Conservation (phyloP, 35 echinoderm and acorn worm genomes). For the Lytechinus pictus region DNA sequence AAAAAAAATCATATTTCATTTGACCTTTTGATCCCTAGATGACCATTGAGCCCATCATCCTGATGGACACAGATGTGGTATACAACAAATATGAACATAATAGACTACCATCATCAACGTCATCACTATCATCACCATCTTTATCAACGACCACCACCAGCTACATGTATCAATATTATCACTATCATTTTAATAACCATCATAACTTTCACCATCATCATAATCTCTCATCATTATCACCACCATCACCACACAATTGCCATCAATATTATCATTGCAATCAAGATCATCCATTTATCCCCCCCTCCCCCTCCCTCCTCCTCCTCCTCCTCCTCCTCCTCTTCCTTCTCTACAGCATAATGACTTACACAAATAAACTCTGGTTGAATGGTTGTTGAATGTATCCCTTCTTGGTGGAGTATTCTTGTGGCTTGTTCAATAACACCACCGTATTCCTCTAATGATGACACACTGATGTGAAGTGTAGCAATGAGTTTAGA, state of each 20-base stretch:
- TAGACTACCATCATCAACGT: neutral
- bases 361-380: slow-evolving; percentile 86
- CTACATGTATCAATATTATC: neutral
- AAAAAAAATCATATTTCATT: too few relatives aligned
- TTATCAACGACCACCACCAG: neutral
- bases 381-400: slow-evolving; percentile 95
- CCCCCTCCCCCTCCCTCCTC: too few relatives aligned
- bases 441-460: slow-evolving; percentile 67
- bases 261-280: neutral
- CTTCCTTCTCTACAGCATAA: neutral
- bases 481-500: slow-evolving; percentile 85
- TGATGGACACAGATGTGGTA: too few relatives aligned
- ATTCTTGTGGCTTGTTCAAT: slow-evolving; percentile 72
- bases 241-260: neutral
- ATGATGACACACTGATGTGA: slow-evolving; percentile 66
- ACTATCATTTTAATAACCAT: neutral
- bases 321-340: too few relatives aligned
- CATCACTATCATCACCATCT: neutral
- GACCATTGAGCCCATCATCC: too few relatives aligned
- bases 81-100: too few relatives aligned
- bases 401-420: slow-evolving; percentile 88
- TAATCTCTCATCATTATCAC: neutral
- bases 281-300: neutral
- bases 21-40: too few relatives aligned
- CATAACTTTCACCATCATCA: neutral